phyloP scores from a whole-genome alignment of 2,888 invertebrate species.

The Masnerella sp. region DNA sequence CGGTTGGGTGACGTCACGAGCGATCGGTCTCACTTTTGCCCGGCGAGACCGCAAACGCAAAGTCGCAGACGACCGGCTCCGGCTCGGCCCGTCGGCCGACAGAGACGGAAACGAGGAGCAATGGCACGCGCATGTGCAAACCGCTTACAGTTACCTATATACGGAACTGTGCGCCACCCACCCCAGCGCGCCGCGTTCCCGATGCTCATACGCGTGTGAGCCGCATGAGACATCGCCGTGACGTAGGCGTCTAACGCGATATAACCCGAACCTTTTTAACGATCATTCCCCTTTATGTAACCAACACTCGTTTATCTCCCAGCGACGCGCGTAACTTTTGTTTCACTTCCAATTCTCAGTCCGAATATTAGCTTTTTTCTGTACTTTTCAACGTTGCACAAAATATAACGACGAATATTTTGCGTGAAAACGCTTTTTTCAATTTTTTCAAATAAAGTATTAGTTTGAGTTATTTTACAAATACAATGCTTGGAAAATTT shows the following conservation, averaged over 20 bases:
- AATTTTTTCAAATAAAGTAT: no score
- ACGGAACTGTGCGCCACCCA: constrained; percentile 19
- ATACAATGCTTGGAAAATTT: no score
- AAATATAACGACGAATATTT: neutral
- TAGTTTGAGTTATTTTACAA: no score
- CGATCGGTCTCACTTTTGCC: constrained; percentile 38
- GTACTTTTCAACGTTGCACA: neutral
- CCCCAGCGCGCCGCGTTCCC: neutral
- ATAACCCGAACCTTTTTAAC: constrained; percentile 27
- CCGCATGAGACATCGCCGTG: constrained; percentile 36
- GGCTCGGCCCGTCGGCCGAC: neutral
- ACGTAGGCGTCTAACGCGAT: constrained; percentile 36
- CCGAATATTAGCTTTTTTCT: neutral
- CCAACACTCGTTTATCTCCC: constrained; percentile 28
- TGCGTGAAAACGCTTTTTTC: no score
- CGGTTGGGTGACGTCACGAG: no score
- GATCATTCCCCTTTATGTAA: constrained; percentile 34
- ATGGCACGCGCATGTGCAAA: constrained; percentile 54
- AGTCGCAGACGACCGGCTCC: constrained; percentile 20
- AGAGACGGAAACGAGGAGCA: constrained; percentile 47
- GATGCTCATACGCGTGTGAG: constrained; percentile 24
- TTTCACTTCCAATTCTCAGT: neutral
- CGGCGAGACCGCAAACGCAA: no score
- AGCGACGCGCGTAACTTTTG: neutral
- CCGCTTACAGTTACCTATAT: constrained; percentile 55